A percentile compares a stretch with the other conserved stretches of the same genome.
Conservation (phyloP, 2,797 vertebrate species). For the Heterohyrax brucei region DNA sequence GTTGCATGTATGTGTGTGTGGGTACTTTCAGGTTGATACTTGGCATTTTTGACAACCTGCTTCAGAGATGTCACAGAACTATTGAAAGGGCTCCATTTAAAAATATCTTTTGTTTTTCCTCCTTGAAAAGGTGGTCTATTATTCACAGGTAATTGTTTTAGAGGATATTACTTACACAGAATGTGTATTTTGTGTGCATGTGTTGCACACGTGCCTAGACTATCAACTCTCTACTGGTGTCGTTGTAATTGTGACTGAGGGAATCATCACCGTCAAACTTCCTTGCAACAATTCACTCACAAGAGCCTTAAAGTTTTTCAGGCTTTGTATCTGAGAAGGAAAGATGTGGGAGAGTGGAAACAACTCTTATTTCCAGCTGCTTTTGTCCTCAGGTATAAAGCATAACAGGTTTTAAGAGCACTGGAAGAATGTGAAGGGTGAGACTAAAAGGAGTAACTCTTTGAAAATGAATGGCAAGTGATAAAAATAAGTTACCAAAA, state of each 20-base stretch:
- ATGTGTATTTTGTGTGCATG: rapidly evolving
- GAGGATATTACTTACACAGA: slow-evolving; percentile 68
- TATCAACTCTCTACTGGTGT: slow-evolving; percentile 79
- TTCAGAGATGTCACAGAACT: neutral
- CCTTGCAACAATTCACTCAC: slow-evolving; percentile 83
- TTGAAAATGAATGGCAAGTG: slow-evolving; percentile 89
- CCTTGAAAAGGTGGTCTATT: slow-evolving; percentile 70
- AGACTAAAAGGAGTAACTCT: slow-evolving; percentile 85
- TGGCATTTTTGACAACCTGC: slow-evolving; percentile 55
- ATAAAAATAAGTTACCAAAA: slow-evolving; percentile 89
- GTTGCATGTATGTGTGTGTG: neutral
- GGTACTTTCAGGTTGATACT: neutral
- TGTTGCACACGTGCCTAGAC: neutral
- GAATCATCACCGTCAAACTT: slow-evolving; percentile 77
- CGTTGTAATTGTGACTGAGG: slow-evolving; percentile 83
- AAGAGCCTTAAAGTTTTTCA: slow-evolving; percentile 82
- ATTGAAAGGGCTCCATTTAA: slow-evolving; percentile 8
- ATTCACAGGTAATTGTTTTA: slow-evolving; percentile 80
- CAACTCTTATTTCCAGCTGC: slow-evolving; percentile 85
- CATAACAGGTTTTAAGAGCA: slow-evolving; percentile 81
- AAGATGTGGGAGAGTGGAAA: slow-evolving; percentile 82
- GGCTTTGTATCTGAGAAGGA: slow-evolving; percentile 87
- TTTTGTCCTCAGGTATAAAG: slow-evolving; percentile 89
- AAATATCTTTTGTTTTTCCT: slow-evolving; percentile 47
- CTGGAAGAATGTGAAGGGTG: slow-evolving; percentile 86